A percentile compares a stretch with the other conserved stretches of the same genome.
Evolutionary conservation across 2,113 vertebrate species (phyloP).

Genomic region (Tupaia chinensis): DNA sequence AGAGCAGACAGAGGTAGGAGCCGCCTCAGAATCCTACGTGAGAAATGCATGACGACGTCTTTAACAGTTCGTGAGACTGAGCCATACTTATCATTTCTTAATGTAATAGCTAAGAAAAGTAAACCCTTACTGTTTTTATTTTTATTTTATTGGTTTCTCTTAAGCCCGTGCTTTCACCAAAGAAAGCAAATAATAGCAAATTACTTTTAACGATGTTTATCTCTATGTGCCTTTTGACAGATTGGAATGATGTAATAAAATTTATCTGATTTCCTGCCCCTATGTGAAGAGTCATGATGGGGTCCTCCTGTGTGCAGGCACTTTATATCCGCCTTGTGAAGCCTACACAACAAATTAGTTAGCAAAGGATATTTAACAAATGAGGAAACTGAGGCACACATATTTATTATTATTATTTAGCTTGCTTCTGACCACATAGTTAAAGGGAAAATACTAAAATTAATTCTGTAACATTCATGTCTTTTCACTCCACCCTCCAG

Average conservation of each 20-base stretch:
- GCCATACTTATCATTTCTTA: background rate
- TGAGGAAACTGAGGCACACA: background rate
- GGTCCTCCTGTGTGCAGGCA: background rate
- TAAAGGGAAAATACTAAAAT: background rate
- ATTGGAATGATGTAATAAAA: background rate
- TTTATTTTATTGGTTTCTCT: background rate
- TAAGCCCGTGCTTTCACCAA: background rate
- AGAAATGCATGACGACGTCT: background rate
- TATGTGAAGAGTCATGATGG: background rate
- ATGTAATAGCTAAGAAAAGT: background rate
- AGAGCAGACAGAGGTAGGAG: background rate
- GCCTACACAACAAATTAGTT: background rate
- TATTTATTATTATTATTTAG: background rate
- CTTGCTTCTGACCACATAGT: background rate
- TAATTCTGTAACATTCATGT: background rate
- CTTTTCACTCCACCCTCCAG: background rate
- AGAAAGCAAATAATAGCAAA: background rate
- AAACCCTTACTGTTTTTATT: background rate
- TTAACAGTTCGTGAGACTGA: background rate
- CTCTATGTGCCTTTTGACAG: background rate
- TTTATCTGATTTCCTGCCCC: background rate
- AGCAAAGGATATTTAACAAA: background rate
- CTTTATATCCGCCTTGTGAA: background rate
- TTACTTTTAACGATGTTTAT: background rate
- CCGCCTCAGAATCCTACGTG: rapidly evolving